Percentiles rank a stretch among this genome's conserved stretches.
phyloP scores from a whole-genome alignment of 2,888 invertebrate species.

The Dolichopus griseipennis region DNA sequence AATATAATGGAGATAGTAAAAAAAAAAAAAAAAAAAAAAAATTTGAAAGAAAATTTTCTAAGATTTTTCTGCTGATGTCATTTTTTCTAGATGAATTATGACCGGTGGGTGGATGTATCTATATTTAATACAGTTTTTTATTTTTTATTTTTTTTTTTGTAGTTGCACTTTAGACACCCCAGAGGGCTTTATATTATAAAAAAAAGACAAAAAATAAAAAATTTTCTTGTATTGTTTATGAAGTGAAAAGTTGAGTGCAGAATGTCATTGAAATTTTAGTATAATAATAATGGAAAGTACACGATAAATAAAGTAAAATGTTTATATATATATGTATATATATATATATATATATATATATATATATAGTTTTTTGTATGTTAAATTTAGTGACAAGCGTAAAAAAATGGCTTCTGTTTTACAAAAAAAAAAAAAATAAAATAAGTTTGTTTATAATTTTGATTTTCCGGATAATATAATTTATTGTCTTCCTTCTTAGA shows the following conservation, averaged over 20 bases:
- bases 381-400: too few species aligned
- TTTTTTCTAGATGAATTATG: slow-evolving; percentile 11
- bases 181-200: neutral
- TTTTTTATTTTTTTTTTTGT: too few species aligned
- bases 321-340: neutral
- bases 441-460: too few species aligned
- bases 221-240: neutral
- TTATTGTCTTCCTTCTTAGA: too few species aligned
- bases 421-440: too few species aligned
- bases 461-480: too few species aligned
- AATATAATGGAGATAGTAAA: too few species aligned
- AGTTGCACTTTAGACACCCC: slow-evolving; percentile 7
- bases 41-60: neutral
- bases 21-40: neutral
- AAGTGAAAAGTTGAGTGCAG: slow-evolving; percentile 4
- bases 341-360: neutral
- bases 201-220: too few species aligned
- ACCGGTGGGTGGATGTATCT: neutral
- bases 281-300: too few species aligned
- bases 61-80: slow-evolving; percentile 11
- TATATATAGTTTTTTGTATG: too few species aligned
- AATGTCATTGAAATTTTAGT: neutral
- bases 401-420: too few species aligned
- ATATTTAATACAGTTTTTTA: neutral
- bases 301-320: too few species aligned